Evolutionary conservation across 2,888 invertebrate genomes (phyloP), one percentile per base, ranked within the genome.

Genomic region (Fragum fragum): DNA sequence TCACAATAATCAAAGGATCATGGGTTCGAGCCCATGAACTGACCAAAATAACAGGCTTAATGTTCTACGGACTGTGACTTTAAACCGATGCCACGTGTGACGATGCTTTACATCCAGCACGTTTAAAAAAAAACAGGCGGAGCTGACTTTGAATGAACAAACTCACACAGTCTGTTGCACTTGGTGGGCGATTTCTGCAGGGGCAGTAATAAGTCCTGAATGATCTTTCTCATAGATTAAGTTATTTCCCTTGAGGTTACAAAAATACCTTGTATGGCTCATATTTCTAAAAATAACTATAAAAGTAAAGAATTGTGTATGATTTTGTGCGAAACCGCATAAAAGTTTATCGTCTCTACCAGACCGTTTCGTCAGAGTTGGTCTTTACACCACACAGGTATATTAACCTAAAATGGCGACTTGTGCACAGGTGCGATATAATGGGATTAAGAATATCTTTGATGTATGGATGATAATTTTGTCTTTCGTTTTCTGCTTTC

Each of bases 381-480:
- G 26, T 18, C 23, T 36, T 36, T 23, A 32, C 26, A 14, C 23
- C 36, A 75, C 76, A 76, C 76, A 79, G 82, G 82, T 79, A 75
- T 55, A 68, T 75, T 29, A 18, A 47, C 47, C 42, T 28, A 79
- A 79, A 76, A 76, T 79, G 75, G 76, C 83, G 79, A 66, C 53
- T 68, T 26, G 18, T 53, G 21, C 9, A 76, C 76, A 83, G 74
- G 79, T 83, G 72, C 70, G 74, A 69, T 53, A 36, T 36, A 29
- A 26, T 5, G 32, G 72, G 61, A 72, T 68, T 39, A 68, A 53
- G n/a, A 73, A 68, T 55, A 63, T n/a, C 18, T 26, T 63, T 47
- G 23, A 28, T 52, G 39, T n/a, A 9, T 52, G 52, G 39, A 55
- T 29, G 11, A 29, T 16, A 14, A 9, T 59, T 26, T 28, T 71